These are phyloP conservation scores for Philotrypesis tridentata DNA, from an alignment of 1,140 invertebrate genomes.

Conservation along the genomic window DNA sequence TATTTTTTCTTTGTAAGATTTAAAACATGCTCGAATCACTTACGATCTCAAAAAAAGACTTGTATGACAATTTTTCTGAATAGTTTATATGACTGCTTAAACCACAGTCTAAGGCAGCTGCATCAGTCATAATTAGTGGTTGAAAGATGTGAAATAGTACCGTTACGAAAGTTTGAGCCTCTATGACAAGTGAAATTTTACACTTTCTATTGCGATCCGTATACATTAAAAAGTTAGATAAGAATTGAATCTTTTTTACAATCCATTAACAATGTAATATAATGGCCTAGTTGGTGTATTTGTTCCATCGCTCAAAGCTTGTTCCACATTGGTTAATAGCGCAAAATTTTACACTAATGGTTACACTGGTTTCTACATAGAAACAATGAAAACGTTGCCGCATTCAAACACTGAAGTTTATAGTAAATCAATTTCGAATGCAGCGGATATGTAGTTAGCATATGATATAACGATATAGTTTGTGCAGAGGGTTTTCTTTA, in stretches of 20 bases:
- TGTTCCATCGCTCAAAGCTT: conserved; percentile 13
- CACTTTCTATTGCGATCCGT: conserved; percentile 18
- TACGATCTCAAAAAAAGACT: conserved; percentile 12
- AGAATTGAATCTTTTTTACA: conserved; percentile 24
- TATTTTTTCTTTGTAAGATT: background rate
- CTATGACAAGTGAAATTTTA: conserved; percentile 23
- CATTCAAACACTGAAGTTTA: conserved; percentile 12
- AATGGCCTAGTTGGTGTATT: conserved; percentile 13
- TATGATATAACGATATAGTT: background rate
- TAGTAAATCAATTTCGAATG: background rate
- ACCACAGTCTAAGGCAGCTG: conserved; percentile 14
- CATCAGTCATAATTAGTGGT: conserved; percentile 20
- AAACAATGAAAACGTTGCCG: background rate
- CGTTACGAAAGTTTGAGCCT: conserved; percentile 13
- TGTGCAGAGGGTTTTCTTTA: background rate
- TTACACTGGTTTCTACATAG: background rate
- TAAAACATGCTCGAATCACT: background rate
- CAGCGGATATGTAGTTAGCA: background rate
- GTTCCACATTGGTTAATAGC: background rate
- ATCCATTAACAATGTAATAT: conserved; percentile 36
- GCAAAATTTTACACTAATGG: background rate
- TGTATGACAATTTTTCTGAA: conserved; percentile 36
- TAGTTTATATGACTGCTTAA: conserved; percentile 27
- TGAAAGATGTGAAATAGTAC: conserved; percentile 16
- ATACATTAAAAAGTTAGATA: conserved; percentile 22